Base-by-base conservation (phyloP, 2,888 invertebrate genomes). In the Epinotia demarniana region DNA sequence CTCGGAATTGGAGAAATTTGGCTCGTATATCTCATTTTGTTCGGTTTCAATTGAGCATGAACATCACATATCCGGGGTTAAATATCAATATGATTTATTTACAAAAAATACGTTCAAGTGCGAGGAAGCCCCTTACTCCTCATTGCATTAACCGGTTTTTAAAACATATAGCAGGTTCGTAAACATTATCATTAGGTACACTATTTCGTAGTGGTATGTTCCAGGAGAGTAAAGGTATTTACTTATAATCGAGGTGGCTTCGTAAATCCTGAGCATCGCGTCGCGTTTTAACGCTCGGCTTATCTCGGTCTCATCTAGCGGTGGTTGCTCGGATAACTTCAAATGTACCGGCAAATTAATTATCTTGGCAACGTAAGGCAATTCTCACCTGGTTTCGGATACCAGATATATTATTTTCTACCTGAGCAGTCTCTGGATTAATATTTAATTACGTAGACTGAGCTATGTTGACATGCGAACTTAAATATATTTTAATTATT, bases 331-430 rank as follows among this genome's bases (percentile, higher is more conserved):
- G 72, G 53, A 53, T 53, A 8, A 53, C 53, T 72, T 64, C 72
- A 64, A 72, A 72, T 64, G 23, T 46, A 64, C 43, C 72, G 63
- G 39, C 23, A 43, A 72, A 72, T 64, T 64, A 72, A 72, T 63
- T 57, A 64, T 55, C 53, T 53, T 43, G n/a, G 12, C 39, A 62
- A 43, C 39, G 55, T 43, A 9, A 33, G 16, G 67, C 9, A 62
- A 12, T 62, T 62, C n/a, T 18, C 39, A 62, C 39, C 58, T 58
- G 23, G 13, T 62, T 39, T 18, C 18, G 62, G 39, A 62, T 62
- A 62, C 61, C n/a, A 18, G 39, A 18, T 39, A 27, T 58, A 58
- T 3, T 58, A 58, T 3, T 39, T n/a, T 39, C 6, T 43, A 33
- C 33, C 61, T n/a, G 3, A 27, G 23, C 3, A 39, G 39, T 61